Conservation (phyloP, 1,140 invertebrate genomes). For the Meloidogyne chitwoodi region DNA sequence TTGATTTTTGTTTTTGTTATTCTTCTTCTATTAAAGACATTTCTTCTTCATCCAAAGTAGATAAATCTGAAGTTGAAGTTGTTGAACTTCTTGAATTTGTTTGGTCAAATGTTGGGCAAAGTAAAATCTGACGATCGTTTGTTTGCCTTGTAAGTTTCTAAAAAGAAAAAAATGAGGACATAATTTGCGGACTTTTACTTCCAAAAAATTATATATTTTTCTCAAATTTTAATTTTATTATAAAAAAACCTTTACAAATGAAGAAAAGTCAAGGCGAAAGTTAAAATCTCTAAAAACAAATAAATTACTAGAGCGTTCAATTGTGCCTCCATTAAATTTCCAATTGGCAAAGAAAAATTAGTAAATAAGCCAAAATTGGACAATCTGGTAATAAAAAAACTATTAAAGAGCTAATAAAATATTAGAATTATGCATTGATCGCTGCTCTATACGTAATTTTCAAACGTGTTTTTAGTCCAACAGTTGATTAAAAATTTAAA, state of each 20-base stretch:
- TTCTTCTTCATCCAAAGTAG: neutral
- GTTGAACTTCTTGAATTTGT: neutral
- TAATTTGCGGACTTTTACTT: neutral
- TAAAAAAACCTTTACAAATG: slow-evolving; percentile 75
- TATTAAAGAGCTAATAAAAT: too few relatives aligned
- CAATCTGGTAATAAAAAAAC: too few relatives aligned
- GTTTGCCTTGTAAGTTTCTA: slow-evolving; percentile 41
- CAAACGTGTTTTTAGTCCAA: neutral
- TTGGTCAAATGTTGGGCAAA: slow-evolving; percentile 20
- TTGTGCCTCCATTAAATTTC: slow-evolving; percentile 22
- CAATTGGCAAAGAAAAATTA: too few relatives aligned
- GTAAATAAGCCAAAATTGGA: too few relatives aligned
- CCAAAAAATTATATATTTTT: too few relatives aligned
- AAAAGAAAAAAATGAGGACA: slow-evolving; percentile 1
- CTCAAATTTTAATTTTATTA: neutral
- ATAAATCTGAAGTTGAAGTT: neutral
- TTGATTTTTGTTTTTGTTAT: too few relatives aligned
- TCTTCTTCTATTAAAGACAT: too few relatives aligned
- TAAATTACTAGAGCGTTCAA: slow-evolving; percentile 68
- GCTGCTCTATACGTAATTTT: neutral
- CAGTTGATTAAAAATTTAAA: too few relatives aligned
- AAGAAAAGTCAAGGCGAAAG: slow-evolving; percentile 83
- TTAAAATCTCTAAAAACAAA: slow-evolving; percentile 99
- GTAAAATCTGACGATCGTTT: slow-evolving; percentile 12
- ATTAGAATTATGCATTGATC: neutral